These are phyloP conservation scores for Calephelis perditalis DNA, from an alignment of 2,888 invertebrate genomes.

Conservation along the genomic window DNA sequence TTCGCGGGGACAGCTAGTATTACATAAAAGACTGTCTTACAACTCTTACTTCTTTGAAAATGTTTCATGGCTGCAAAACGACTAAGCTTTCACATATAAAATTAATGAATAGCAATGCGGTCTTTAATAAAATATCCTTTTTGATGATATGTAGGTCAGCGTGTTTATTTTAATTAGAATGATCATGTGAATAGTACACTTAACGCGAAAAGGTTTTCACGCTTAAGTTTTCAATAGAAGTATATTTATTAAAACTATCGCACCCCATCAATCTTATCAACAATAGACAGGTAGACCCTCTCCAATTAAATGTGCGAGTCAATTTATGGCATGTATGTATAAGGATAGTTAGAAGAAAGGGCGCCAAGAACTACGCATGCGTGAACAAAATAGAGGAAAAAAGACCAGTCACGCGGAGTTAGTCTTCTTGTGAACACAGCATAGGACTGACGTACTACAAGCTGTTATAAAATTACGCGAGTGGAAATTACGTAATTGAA, in stretches of 20 bases:
- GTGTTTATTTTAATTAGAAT: too few relatives aligned
- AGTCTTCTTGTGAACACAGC: conserved; percentile 51
- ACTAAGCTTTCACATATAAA: too few relatives aligned
- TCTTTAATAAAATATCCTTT: too few relatives aligned
- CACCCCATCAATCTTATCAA: conserved; percentile 17
- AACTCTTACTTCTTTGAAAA: too few relatives aligned
- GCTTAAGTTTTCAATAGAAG: too few relatives aligned
- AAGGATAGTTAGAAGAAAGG: conserved; percentile 60
- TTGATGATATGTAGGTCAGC: too few relatives aligned
- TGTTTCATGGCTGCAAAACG: too few relatives aligned
- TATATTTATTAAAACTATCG: background rate
- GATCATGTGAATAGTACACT: too few relatives aligned
- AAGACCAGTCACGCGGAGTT: conserved; percentile 50
- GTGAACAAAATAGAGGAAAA: conserved; percentile 38
- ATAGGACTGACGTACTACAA: conserved; percentile 37
- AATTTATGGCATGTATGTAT: conserved; percentile 64
- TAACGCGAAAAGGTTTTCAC: too few relatives aligned
- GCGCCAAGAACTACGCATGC: conserved; percentile 68
- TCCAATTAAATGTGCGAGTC: conserved; percentile 68
- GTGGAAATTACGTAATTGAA: conserved; percentile 24
- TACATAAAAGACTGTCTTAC: too few relatives aligned
- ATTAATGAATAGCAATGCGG: too few relatives aligned
- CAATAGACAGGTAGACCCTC: conserved; percentile 22
- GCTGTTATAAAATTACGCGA: conserved; percentile 26
- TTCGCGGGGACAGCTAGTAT: too few relatives aligned